Conservation (phyloP, 2,113 vertebrate species). For the Rallus limicola region DNA sequence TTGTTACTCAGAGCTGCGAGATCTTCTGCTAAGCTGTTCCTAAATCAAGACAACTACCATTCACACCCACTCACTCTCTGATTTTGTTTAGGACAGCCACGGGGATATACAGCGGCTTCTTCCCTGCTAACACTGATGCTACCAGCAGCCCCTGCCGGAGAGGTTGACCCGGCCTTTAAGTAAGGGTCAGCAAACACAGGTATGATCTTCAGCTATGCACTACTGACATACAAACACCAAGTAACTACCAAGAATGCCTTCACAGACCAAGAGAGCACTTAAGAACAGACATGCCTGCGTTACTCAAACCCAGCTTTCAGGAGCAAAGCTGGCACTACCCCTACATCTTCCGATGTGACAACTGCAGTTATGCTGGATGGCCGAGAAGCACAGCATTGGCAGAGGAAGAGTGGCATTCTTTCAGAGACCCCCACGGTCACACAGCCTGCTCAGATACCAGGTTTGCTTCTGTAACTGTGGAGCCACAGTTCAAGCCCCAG, state of each 20-base stretch:
- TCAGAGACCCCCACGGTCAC: not conserved
- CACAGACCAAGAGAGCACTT: not conserved
- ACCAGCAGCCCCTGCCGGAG: not conserved
- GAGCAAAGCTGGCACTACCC: not conserved
- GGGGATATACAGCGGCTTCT: not conserved
- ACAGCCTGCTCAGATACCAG: not conserved
- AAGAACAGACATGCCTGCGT: not conserved
- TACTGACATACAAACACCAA: rapidly evolving
- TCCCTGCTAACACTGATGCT: not conserved
- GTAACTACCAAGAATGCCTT: not conserved
- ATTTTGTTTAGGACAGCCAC: not conserved
- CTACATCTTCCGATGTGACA: not conserved
- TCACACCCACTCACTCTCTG: not conserved
- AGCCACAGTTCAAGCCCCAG: not conserved
- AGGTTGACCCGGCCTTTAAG: not conserved
- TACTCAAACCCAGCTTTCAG: not conserved
- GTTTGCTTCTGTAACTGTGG: not conserved
- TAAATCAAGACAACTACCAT: not conserved
- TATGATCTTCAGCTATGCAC: not conserved
- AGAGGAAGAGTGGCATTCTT: not conserved
- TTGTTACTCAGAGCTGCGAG: not conserved
- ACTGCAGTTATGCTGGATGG: not conserved
- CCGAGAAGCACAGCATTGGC: not conserved
- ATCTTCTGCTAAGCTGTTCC: not conserved
- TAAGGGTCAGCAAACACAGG: not conserved